A percentile compares a stretch with the other conserved stretches of the same genome.
Conservation (phyloP, 1,140 invertebrate genomes). For the Aleiodes sp. region DNA sequence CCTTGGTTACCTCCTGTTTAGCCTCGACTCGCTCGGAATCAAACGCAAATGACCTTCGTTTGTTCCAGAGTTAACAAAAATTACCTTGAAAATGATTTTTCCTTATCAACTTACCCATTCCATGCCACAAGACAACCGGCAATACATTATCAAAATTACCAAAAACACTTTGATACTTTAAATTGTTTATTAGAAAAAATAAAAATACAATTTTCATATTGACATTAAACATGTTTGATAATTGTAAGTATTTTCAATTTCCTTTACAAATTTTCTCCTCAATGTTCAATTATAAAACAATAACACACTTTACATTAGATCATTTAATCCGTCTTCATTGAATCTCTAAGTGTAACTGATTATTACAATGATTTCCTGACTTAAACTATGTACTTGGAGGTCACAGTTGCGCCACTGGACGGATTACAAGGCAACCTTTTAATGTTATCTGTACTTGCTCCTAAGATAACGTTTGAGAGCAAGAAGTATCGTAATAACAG, state of each 20-base stretch:
- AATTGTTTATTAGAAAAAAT: slow-evolving; percentile 42
- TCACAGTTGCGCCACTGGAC: slow-evolving; percentile 35
- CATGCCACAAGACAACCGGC: slow-evolving; percentile 82
- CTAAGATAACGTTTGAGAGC: neutral
- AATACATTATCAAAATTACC: slow-evolving; percentile 35
- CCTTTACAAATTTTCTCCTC: neutral
- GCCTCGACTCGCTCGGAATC: neutral
- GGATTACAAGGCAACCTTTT: slow-evolving; percentile 32
- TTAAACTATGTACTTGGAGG: neutral
- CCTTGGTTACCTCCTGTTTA: neutral
- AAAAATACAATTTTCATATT: slow-evolving; percentile 33
- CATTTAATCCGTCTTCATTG: neutral
- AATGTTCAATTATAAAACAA: neutral
- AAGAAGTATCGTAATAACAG: too few species aligned
- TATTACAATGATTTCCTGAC: neutral
- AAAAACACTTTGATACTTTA: slow-evolving; percentile 23
- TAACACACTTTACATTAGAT: neutral
- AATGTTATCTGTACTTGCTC: neutral
- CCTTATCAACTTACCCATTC: slow-evolving; percentile 75
- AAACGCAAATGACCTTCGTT: neutral
- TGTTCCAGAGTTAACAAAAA: neutral
- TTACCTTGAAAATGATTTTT: neutral
- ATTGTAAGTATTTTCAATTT: slow-evolving; percentile 6
- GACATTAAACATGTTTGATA: slow-evolving; percentile 35
- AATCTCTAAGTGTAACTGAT: slow-evolving; percentile 21